Base-by-base conservation (phyloP, 2,113 vertebrate species). In the Caretta caretta region DNA sequence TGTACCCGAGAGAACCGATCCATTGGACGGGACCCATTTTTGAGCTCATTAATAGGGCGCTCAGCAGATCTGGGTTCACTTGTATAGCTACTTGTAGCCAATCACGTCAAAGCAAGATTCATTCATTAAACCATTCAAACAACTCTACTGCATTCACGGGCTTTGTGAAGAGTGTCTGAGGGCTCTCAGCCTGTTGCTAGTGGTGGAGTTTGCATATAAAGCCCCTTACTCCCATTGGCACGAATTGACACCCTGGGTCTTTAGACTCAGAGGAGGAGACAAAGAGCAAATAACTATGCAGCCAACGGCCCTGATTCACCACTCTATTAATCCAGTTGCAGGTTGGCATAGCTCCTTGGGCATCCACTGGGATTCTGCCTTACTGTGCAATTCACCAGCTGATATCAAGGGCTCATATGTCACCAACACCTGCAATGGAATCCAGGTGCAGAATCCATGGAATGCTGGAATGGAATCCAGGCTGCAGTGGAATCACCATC, bases 51-150 rank as follows among this genome's bases (percentile, higher is more conserved):
- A 80, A 81, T 81, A 90, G 83, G 7, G 17, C 46, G 3, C 59
- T 92, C n/a, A 20, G 24, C 46, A 92, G 87, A 88, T 92, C 84
- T 1, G 49, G 80, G 78, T 72, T 46, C n/a, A 5, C 80, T 8
- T 80, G 12, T 38, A 76, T 89, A 78, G 42, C 91, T 95, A 75
- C 82, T 95, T 85, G 46, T 27, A 51, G 1, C 14, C 50, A 27
- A 38, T 0, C 84, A n/a, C 88, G 96, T 96, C 90, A 96, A 92
- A 97, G 94, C 82, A 29, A 72, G 42, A 2, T 29, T 87, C 50
- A 24, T 25, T 57, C 8, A n/a, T 48, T 25, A 1, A 80, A 56
- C 82, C 75, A 93, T 9, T 90, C 96, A 54, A 54, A 57, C 85
- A 83, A 80, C 20, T 42, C 5, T 81, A 79, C 81, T 89, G 62